These are phyloP conservation scores for Gallinago nigripennis DNA, from an alignment of 2,797 vertebrate genomes.

Conservation along the genomic window DNA sequence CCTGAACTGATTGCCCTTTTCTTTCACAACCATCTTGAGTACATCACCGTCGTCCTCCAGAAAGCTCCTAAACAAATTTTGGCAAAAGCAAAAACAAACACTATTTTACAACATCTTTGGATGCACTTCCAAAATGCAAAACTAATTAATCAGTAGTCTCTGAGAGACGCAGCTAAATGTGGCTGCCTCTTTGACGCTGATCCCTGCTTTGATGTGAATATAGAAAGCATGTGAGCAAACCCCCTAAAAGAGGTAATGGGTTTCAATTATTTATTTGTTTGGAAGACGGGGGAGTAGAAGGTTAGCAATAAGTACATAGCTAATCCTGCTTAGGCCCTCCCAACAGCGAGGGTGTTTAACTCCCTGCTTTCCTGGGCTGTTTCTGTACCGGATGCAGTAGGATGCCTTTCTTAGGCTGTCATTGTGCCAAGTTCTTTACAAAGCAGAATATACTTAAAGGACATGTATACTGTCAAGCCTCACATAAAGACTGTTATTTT, in stretches of 20 bases:
- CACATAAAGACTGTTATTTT: conserved; percentile 62
- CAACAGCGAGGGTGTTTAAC: conserved; percentile 60
- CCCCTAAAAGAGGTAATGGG: conserved; percentile 61
- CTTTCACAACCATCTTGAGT: conserved; percentile 51
- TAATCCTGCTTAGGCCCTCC: conserved; percentile 69
- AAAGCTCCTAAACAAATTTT: conserved; percentile 72
- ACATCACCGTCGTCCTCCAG: conserved; percentile 27
- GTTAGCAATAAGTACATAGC: conserved; percentile 54
- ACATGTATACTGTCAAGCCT: conserved; percentile 38
- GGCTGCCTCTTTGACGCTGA: conserved; percentile 69
- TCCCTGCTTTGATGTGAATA: conserved; percentile 73
- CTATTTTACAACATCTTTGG: conserved; percentile 72
- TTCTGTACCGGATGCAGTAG: conserved; percentile 2
- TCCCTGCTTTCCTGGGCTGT: conserved; percentile 49
- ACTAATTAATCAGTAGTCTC: conserved; percentile 77
- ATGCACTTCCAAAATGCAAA: conserved; percentile 75
- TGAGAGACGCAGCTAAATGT: conserved; percentile 55
- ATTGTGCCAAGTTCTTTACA: conserved; percentile 29
- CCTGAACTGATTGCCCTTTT: conserved; percentile 50
- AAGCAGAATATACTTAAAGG: conserved; percentile 39
- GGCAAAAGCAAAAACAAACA: conserved; percentile 75
- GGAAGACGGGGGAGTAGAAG: conserved; percentile 62
- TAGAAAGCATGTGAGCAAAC: conserved; percentile 55
- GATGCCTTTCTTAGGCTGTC: conserved; percentile 53
- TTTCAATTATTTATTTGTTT: conserved; percentile 78